phyloP scores from a whole-genome alignment of 2,113 vertebrate genomes.

The Ameiurus melas region DNA sequence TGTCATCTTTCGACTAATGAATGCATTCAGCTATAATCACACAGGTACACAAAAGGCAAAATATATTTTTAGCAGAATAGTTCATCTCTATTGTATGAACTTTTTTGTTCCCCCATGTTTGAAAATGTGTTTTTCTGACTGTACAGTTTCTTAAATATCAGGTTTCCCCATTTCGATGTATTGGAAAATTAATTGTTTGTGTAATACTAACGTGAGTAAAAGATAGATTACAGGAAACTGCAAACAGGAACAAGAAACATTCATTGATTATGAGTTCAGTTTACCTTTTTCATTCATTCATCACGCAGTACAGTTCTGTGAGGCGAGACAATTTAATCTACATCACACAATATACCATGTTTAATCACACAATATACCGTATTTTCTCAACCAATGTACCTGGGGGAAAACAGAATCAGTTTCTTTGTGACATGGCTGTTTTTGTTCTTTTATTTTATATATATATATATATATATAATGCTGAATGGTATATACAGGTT shows the following conservation, averaged over 20 bases:
- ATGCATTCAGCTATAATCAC: not conserved
- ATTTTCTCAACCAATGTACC: not conserved
- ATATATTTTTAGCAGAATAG: not conserved
- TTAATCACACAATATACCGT: not conserved
- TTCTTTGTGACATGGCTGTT: too few species aligned
- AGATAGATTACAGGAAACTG: not conserved
- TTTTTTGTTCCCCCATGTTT: not conserved
- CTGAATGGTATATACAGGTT: too few species aligned
- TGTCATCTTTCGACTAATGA: not conserved
- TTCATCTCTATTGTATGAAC: not conserved
- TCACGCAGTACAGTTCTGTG: not conserved
- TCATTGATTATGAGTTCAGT: not conserved
- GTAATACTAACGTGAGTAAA: not conserved
- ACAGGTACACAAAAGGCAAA: not conserved
- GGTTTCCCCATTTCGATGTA: not conserved
- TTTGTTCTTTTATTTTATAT: too few species aligned
- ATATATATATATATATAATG: too few species aligned
- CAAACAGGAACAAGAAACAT: not conserved
- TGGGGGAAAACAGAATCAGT: not conserved
- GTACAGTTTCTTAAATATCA: not conserved
- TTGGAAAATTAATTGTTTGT: not conserved
- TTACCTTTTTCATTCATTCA: not conserved
- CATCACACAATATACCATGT: not conserved
- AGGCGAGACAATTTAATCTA: not conserved
- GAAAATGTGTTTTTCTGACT: not conserved